Conservation (phyloP, 2,797 vertebrate genomes). For the Pseudomugil gertrudae region DNA sequence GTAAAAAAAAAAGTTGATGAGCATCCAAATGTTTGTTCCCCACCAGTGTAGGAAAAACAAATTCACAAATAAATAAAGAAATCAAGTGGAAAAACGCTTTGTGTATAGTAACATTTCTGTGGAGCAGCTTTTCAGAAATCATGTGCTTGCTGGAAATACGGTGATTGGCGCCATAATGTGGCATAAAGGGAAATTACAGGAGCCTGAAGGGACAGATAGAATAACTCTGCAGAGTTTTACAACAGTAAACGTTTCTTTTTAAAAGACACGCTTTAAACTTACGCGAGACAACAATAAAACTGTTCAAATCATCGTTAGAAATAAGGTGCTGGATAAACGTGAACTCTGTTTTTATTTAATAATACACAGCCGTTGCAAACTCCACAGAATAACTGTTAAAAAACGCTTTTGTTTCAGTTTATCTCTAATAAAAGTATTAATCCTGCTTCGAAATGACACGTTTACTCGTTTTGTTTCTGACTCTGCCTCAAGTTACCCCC, state of each 20-base stretch:
- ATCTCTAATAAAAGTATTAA: not conserved
- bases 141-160: conserved; percentile 29
- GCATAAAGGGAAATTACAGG: conserved; percentile 55
- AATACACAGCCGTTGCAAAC: not conserved
- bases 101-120: not conserved
- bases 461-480: not conserved
- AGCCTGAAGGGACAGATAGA: not conserved
- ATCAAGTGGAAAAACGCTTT: too few relatives aligned
- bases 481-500: not conserved
- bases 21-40: not conserved
- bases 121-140: not conserved
- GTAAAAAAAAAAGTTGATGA: too few relatives aligned
- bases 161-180: conserved; percentile 67
- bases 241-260: not conserved
- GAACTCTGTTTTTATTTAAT: not conserved
- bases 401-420: not conserved
- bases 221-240: too few relatives aligned
- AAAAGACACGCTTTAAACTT: not conserved
- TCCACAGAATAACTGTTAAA: not conserved
- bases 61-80: not conserved
- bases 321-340: not conserved
- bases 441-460: not conserved
- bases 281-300: not conserved
- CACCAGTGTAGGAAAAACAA: not conserved
- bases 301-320: not conserved